Percentiles rank a stretch among this genome's conserved stretches.
Conservation (phyloP, 2,797 vertebrate species). For the Hemitrygon akajei region DNA sequence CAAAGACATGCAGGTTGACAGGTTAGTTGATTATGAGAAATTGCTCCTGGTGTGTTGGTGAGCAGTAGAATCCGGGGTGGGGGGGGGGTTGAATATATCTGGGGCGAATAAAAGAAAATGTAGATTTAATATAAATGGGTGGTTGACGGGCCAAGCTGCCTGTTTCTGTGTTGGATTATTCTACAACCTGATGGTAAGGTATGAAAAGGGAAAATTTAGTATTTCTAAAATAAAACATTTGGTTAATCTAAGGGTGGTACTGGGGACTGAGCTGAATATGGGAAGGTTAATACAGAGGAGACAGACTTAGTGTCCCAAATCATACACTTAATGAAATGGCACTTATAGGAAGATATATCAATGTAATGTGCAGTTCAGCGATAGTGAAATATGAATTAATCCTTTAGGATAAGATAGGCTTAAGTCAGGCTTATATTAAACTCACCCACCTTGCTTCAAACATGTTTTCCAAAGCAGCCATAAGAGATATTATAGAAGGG, state of each 20-base stretch:
- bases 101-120: too few species aligned
- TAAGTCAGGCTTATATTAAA: neutral
- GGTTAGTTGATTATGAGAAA: too few species aligned
- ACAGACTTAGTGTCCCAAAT: neutral
- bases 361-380: neutral
- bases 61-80: too few species aligned
- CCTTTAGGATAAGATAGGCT: neutral
- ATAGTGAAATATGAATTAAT: neutral
- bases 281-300: neutral
- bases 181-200: neutral
- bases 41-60: too few species aligned
- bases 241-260: neutral
- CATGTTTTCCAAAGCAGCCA: neutral
- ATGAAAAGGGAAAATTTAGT: neutral
- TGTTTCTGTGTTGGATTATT: too few species aligned
- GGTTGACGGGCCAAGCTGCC: too few species aligned
- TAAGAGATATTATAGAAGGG: neutral
- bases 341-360: neutral
- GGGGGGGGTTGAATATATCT: too few species aligned
- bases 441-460: neutral
- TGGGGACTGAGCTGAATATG: neutral
- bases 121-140: too few species aligned
- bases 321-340: neutral
- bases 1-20: too few species aligned
- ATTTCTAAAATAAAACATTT: neutral